phyloP scores from a whole-genome alignment of 2,797 vertebrate species.

The Perodicticus potto region DNA sequence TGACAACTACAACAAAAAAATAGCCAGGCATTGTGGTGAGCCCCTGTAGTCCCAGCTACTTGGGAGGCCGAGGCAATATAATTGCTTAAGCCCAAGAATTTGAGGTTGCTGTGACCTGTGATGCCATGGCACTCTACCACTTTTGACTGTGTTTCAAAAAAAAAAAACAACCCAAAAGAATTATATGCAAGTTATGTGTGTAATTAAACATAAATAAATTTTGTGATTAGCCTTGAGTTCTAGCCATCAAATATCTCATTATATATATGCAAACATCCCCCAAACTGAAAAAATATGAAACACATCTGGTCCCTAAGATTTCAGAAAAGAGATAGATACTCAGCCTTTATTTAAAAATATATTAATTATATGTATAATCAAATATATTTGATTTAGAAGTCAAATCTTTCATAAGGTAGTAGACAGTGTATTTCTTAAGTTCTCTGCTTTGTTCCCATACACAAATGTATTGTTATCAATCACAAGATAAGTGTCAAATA shows the following conservation, averaged over 20 bases:
- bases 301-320: neutral
- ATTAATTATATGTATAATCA: too few species aligned
- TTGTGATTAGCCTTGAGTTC: neutral
- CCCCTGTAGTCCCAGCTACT: too few species aligned
- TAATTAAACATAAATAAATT: neutral
- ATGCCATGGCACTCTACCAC: too few species aligned
- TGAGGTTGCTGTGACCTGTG: too few species aligned
- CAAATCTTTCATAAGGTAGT: neutral
- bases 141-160: too few species aligned
- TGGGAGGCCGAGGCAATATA: too few species aligned
- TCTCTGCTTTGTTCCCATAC: neutral
- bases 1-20: too few species aligned
- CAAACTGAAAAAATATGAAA: neutral
- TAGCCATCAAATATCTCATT: neutral
- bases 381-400: neutral
- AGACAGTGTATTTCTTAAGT: neutral
- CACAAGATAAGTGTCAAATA: neutral
- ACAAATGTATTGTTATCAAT: neutral
- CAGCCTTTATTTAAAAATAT: neutral
- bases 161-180: neutral
- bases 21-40: too few species aligned
- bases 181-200: neutral
- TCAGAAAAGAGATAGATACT: neutral
- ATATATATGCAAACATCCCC: too few species aligned
- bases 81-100: too few species aligned